phyloP scores from a whole-genome alignment of 2,888 invertebrate genomes.

The Scaptomyza caliginosa region DNA sequence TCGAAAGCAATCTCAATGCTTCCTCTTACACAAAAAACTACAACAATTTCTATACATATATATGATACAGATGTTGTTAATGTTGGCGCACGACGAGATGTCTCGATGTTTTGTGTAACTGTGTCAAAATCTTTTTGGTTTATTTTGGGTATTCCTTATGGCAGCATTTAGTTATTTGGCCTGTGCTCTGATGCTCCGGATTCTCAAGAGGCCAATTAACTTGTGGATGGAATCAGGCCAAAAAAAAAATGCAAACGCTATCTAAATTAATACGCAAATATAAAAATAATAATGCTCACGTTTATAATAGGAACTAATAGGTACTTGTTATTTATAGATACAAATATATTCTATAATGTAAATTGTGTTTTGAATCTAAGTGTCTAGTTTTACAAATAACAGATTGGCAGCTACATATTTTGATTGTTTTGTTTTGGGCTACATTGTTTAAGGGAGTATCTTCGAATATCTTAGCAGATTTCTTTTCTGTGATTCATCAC shows the following conservation, averaged over 20 bases:
- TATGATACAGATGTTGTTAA: conserved; percentile 40
- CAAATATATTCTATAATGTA: not conserved
- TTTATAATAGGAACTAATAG: conserved; percentile 17
- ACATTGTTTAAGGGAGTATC: no score
- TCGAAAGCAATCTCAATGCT: not conserved
- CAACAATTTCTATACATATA: conserved; percentile 16
- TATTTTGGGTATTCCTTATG: conserved; percentile 67
- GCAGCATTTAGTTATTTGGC: conserved; percentile 56
- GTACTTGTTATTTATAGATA: not conserved
- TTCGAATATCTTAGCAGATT: no score
- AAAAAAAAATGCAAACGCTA: conserved; percentile 19
- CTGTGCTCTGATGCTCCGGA: conserved; percentile 39
- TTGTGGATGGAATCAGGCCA: conserved; percentile 38
- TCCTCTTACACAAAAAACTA: not conserved
- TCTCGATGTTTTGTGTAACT: conserved; percentile 59
- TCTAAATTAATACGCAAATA: conserved; percentile 38
- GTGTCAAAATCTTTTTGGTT: conserved; percentile 60
- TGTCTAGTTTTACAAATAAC: no score
- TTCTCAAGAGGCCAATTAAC: conserved; percentile 79
- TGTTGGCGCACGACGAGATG: conserved; percentile 42
- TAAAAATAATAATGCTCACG: conserved; percentile 46
- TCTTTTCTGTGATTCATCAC: no score
- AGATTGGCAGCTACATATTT: no score
- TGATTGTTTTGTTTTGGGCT: no score
- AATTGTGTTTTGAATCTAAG: no score